Conservation (phyloP, 2,888 invertebrate genomes). For the Leptopilina drosophilae region DNA sequence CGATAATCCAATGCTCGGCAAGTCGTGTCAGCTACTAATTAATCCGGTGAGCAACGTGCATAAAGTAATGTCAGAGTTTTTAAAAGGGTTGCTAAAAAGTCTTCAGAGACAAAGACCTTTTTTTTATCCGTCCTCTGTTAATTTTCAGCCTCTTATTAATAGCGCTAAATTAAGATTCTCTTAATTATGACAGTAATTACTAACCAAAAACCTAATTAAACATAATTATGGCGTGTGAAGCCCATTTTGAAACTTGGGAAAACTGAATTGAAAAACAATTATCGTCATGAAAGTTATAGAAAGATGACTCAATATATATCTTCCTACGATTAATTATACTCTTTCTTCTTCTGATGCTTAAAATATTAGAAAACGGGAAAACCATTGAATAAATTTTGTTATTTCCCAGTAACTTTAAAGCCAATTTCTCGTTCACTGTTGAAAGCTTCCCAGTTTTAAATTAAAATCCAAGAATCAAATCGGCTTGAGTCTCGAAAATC, state of each 20-base stretch:
- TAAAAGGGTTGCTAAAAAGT: constrained; percentile 20
- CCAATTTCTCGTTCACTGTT: constrained; percentile 12
- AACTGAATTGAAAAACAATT: no score
- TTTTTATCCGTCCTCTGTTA: constrained; percentile 11
- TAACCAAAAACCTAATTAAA: background rate
- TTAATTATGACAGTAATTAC: background rate
- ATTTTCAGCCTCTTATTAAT: constrained; percentile 17
- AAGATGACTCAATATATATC: no score
- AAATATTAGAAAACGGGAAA: constrained; percentile 3
- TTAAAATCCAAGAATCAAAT: constrained; percentile 22
- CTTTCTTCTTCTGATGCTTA: background rate
- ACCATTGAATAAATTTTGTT: constrained; percentile 20
- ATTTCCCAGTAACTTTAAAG: constrained; percentile 18
- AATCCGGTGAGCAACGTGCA: constrained; percentile 33
- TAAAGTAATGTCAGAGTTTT: constrained; percentile 36
- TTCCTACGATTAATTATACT: background rate
- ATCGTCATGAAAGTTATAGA: no score
- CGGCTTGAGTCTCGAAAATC: background rate
- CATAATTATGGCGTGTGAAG: background rate
- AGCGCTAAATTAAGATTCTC: background rate
- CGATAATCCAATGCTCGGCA: constrained; percentile 10
- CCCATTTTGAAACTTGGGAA: background rate
- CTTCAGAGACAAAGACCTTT: constrained; percentile 22
- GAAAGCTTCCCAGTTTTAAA: constrained; percentile 26
- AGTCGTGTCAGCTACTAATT: constrained; percentile 32